Percentiles rank a stretch among this genome's conserved stretches.
These are phyloP conservation scores for Saxidomus purpurata DNA, from an alignment of 1,140 invertebrate species.

Conservation along the genomic window DNA sequence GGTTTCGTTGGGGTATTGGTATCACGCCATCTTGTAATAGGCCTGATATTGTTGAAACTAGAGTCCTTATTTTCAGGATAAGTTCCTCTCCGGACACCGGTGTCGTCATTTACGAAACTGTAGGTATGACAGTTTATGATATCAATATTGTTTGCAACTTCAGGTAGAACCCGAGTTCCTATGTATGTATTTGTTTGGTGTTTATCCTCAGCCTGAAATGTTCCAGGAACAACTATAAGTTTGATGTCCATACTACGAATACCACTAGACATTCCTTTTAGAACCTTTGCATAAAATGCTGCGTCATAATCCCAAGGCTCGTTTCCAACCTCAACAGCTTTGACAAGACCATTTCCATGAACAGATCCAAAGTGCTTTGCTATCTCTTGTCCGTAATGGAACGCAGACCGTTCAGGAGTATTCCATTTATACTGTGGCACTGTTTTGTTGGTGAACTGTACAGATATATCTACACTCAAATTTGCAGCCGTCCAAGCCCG, in stretches of 20 bases:
- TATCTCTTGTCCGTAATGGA: conserved; percentile 72
- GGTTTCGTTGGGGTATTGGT: conserved; percentile 70
- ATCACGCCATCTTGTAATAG: conserved; percentile 74
- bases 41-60: conserved; percentile 73
- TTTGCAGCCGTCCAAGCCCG: conserved; percentile 67
- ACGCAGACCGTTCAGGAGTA: conserved; percentile 65
- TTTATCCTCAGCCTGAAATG: conserved; percentile 74
- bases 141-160: conserved; percentile 67
- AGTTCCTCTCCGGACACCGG: conserved; percentile 67
- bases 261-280: conserved; percentile 75
- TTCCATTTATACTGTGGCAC: conserved; percentile 70
- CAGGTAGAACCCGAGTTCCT: conserved; percentile 69
- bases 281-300: conserved; percentile 70
- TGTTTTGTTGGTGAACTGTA: conserved; percentile 74
- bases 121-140: conserved; percentile 77
- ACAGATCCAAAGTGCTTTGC: conserved; percentile 75
- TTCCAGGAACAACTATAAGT: conserved; percentile 73
- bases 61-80: conserved; percentile 74
- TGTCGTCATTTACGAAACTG: conserved; percentile 67
- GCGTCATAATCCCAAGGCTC: conserved; percentile 79
- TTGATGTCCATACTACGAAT: conserved; percentile 65
- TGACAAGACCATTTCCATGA: conserved; percentile 70
- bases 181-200: conserved; percentile 75
- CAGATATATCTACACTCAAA: conserved; percentile 70
- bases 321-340: conserved; percentile 77